Conservation (phyloP, 2,113 vertebrate species). For the Glaucomys volans region DNA sequence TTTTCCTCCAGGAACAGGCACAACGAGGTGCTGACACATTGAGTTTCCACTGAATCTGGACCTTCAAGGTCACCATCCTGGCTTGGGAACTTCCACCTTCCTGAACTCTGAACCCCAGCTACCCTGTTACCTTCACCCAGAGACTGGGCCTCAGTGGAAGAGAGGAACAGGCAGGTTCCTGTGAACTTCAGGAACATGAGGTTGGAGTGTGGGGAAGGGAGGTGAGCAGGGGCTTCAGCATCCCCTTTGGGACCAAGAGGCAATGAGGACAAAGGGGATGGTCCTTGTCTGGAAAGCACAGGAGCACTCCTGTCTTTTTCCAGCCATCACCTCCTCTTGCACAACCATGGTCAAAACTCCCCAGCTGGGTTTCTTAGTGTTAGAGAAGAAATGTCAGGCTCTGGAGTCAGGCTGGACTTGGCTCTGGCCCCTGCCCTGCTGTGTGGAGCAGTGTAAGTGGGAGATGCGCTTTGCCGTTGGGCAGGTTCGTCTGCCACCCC, state of each 20-base stretch:
- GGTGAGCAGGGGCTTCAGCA: neutral
- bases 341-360: neutral
- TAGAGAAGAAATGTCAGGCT: neutral
- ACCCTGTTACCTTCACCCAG: neutral
- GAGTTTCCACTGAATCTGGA: neutral
- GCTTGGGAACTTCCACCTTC: neutral
- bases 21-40: neutral
- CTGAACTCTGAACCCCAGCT: neutral
- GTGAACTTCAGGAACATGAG: neutral
- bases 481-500: neutral
- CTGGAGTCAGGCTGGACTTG: neutral
- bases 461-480: neutral
- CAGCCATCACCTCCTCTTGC: neutral
- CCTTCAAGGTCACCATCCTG: neutral
- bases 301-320: neutral
- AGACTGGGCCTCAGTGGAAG: neutral
- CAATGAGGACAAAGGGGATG: neutral
- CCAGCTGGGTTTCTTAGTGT: too few species aligned
- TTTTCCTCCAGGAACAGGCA: neutral
- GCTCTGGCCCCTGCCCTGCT: neutral
- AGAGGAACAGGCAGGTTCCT: neutral
- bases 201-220: neutral
- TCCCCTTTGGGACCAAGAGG: neutral
- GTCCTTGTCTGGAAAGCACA: too few species aligned
- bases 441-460: neutral